A percentile compares a stretch with the other conserved stretches of the same genome.
Conservation (phyloP, 2,113 vertebrate species). For the Nesogale talazaci region DNA sequence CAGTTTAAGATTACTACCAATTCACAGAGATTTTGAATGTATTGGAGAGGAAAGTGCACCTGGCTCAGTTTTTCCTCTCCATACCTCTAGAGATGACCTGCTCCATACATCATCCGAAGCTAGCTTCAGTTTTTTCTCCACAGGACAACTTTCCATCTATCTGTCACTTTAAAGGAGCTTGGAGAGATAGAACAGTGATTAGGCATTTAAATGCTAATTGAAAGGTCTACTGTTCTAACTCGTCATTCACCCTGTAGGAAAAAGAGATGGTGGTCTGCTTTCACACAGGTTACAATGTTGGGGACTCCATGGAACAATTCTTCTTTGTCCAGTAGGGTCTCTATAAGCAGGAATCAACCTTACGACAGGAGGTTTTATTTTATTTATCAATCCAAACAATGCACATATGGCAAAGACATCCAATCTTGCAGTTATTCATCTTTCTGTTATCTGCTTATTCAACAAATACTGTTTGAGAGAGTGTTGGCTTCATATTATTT, state of each 20-base stretch:
- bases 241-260: not conserved
- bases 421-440: not conserved
- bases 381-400: no score
- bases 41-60: constrained; percentile 38
- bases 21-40: constrained; percentile 28
- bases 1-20: constrained; percentile 35
- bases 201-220: not conserved
- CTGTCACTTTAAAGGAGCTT: not conserved
- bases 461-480: not conserved
- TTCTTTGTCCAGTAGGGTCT: not conserved
- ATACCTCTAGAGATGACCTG: rapidly evolving
- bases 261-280: not conserved
- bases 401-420: not conserved
- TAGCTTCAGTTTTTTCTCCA: not conserved
- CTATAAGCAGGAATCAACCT: not conserved
- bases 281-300: no score
- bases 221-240: not conserved
- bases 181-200: not conserved
- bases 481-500: not conserved
- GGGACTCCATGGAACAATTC: not conserved
- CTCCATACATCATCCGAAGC: not conserved
- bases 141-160: not conserved
- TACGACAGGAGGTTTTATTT: not conserved
- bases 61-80: constrained; percentile 6
- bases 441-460: not conserved